Base-by-base conservation (phyloP, 23 tunicate genomes). In the Halocynthia roretzi region DNA sequence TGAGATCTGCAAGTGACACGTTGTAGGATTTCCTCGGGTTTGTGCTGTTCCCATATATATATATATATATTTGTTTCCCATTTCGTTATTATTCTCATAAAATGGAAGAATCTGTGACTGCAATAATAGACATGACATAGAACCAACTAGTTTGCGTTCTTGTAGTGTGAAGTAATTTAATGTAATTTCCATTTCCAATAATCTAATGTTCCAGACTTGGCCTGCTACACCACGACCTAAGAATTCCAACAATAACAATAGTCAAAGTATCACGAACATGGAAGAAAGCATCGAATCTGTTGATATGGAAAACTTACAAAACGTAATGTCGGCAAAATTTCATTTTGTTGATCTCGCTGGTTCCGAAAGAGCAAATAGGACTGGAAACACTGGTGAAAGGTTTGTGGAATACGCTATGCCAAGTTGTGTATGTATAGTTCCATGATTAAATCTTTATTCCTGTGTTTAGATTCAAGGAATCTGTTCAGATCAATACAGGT, bases 271-370 rank as follows among this genome's bases (percentile, higher is more conserved):
- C 1, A 21, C 31, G 62, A 54, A 74, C 10, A 53, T 52, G 19
- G 10, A 53, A 8, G 31, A 48, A 11, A 67, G 18, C 15, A 53
- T 15, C 20, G 62, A 22, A 8, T 50, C 58, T 14, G 56, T 15
- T 20, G 78, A 74, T 52, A 22, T 53, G 20, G 78, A 74, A 63
- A 74, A 74, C 5, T 52, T 74, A 53, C 49, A 50, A 40, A 74
- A 74, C 6, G 62, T 74, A 15, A 74, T 74, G 78, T 74, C 78
- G 12, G 54, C 78, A 53, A 74, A 74, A 53, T 74, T 74, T 74
- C 78, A 74, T 74, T 74, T 74, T 17, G 78, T 74, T 53, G 78
- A 74, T 53, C 78, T 74, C n/a, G 78, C 78, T 20, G 78, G 78
- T 8, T 74, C 78, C 23, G 78, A 74, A 74, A 52, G 78, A 52